phyloP scores from a whole-genome alignment of 2,888 invertebrate genomes.

The Macrosoma leucophasiata region DNA sequence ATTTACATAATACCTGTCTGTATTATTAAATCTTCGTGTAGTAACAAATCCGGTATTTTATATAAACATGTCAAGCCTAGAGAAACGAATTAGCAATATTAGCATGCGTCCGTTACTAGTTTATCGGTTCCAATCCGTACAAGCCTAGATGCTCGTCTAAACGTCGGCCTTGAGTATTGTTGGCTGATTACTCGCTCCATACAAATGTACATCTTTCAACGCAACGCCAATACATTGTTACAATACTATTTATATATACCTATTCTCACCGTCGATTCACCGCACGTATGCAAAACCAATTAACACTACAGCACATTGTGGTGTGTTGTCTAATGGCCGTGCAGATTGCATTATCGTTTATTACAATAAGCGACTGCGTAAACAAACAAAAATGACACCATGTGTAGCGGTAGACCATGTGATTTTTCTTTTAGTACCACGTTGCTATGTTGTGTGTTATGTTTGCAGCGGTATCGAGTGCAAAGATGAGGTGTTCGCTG shows the following conservation, averaged over 20 bases:
- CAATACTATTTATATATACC: conserved; percentile 33
- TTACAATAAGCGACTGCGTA: too few species aligned
- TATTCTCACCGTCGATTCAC: conserved; percentile 37
- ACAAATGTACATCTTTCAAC: conserved; percentile 28
- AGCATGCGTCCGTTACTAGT: conserved; percentile 16
- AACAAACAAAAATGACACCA: too few species aligned
- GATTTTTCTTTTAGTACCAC: conserved; percentile 28
- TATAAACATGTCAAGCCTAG: conserved; percentile 16
- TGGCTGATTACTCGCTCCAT: conserved; percentile 53
- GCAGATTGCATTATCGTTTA: conserved; percentile 2
- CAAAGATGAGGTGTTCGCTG: conserved; percentile 85
- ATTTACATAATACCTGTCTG: too few species aligned
- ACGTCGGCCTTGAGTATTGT: conserved; percentile 53
- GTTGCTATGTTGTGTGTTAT: conserved; percentile 44
- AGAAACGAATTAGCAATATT: conserved; percentile 23
- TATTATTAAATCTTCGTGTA: too few species aligned
- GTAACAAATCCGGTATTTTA: too few species aligned
- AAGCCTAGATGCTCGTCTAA: conserved; percentile 28
- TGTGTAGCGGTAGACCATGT: conserved; percentile 31
- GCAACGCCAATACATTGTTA: conserved; percentile 31
- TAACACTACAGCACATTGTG: conserved; percentile 34
- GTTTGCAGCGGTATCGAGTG: conserved; percentile 84
- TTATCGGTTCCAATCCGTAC: conserved; percentile 22
- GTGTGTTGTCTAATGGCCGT: too few species aligned
- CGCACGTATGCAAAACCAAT: conserved; percentile 38